Evolutionary conservation across 2,113 vertebrate genomes (phyloP), one percentile per base, ranked within the genome.

Genomic region (Takifugu bimaculatus): DNA sequence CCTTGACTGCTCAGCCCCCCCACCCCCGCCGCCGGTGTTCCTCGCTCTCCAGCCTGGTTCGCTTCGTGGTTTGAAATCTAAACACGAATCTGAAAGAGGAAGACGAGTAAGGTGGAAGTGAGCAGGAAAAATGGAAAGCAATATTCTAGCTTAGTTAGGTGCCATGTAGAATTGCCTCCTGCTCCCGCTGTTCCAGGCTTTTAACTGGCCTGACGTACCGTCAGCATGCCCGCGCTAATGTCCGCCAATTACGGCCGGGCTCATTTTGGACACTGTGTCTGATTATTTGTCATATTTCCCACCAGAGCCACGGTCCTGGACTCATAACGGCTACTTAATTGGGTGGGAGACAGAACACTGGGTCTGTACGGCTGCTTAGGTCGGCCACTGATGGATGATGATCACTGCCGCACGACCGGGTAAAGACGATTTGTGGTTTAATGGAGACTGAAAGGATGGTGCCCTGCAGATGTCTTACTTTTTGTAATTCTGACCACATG

Each of bases 251-350:
- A 83, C 63, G 62, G 13, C 68, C 56, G 29, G 61, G 80, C 70
- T 82, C 81, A 77, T 83, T 85, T 80, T 75, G 79, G 82, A 78
- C 68, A n/a, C 51, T 61, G 42, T 65, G 76, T 74, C 68, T 79
- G 65, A 77, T 74, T 79, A 82, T 86, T 84, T 86, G 79, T 88
- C 82, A 84, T 80, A 61, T 75, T 58, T 74, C 71, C 82, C 84
- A 83, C 81, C 78, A 81, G 72, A 74, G 77, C 70, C 57, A 55
- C 79, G 75, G 73, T 83, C 57, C 78, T 72, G 64, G 74, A 75
- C 70, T 85, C 84, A 74, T 83, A 86, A 85, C 73, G 47, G 65
- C 68, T 27, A 42, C 72, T 84, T 87, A 88, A 88, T 85, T 86
- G 82, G 82, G 78, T 75, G 7, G 58, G 72, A 83, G 78, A 82